Percentiles rank a stretch among this genome's conserved stretches.
phyloP scores from a whole-genome alignment of 1,140 invertebrate species.

The Macrotrachela quadricornifera region DNA sequence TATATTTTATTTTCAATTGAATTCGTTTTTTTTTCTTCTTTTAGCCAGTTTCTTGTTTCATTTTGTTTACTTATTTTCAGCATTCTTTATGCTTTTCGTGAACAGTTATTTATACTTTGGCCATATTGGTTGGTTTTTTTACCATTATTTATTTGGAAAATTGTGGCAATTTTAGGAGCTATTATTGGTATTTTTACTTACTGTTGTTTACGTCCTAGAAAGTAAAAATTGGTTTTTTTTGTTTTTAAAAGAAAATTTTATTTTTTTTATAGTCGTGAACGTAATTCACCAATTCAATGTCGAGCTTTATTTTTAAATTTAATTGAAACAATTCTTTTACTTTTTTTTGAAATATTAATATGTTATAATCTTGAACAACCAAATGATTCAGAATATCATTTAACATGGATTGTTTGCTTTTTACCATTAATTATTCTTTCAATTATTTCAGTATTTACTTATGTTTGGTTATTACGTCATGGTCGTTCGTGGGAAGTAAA shows the following conservation, averaged over 20 bases:
- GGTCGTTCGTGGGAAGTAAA: slow-evolving; percentile 72
- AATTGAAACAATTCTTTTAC: slow-evolving; percentile 67
- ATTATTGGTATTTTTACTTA: slow-evolving; percentile 72
- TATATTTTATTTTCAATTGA: too few species aligned
- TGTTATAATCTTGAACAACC: slow-evolving; percentile 64
- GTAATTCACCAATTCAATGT: slow-evolving; percentile 81
- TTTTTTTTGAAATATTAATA: slow-evolving; percentile 84
- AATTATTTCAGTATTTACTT: slow-evolving; percentile 82
- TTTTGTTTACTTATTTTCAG: slow-evolving; percentile 69
- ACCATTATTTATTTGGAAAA: slow-evolving; percentile 89
- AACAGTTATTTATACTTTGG: slow-evolving; percentile 66
- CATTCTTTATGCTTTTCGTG: slow-evolving; percentile 58
- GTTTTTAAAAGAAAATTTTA: slow-evolving; percentile 37
- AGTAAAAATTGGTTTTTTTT: too few species aligned
- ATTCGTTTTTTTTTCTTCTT: too few species aligned
- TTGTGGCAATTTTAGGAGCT: slow-evolving; percentile 64
- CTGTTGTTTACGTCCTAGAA: slow-evolving; percentile 17
- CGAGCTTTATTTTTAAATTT: slow-evolving; percentile 87
- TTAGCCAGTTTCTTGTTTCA: too few species aligned
- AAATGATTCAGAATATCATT: too few species aligned
- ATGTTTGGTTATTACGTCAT: slow-evolving; percentile 92
- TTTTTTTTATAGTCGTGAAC: slow-evolving; percentile 47
- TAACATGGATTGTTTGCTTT: slow-evolving; percentile 59
- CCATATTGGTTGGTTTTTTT: slow-evolving; percentile 80
- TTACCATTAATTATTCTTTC: slow-evolving; percentile 86